Conservation (phyloP, 2,113 vertebrate genomes). For the Takifugu bimaculatus region DNA sequence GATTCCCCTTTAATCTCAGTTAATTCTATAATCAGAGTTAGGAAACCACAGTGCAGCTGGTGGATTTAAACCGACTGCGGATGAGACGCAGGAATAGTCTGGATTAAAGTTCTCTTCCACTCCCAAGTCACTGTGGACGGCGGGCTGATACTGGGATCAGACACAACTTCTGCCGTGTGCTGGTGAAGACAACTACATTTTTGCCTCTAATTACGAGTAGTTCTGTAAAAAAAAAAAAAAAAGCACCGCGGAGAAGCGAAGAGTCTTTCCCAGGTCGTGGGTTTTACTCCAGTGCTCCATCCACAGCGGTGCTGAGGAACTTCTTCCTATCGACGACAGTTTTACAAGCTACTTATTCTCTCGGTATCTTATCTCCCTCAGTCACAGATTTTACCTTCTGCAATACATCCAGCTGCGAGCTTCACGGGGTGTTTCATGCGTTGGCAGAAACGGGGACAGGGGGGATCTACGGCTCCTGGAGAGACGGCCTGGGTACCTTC, state of each 20-base stretch:
- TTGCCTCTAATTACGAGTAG: too few species aligned
- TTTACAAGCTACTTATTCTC: background rate
- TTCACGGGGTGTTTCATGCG: conserved; percentile 14
- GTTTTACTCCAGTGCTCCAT: too few species aligned
- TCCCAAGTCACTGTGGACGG: too few species aligned
- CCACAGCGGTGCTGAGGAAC: conserved; percentile 2
- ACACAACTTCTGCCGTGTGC: too few species aligned
- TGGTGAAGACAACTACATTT: too few species aligned
- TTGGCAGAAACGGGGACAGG: conserved; percentile 8
- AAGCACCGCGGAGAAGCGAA: too few species aligned
- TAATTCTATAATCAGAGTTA: conserved; percentile 64
- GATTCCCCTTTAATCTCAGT: conserved; percentile 68
- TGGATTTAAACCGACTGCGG: conserved; percentile 37
- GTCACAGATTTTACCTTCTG: conserved; percentile 22
- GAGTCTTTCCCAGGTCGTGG: too few species aligned
- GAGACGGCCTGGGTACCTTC: conserved; percentile 48
- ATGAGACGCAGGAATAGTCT: too few species aligned
- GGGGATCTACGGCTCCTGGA: conserved; percentile 30
- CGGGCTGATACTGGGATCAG: too few species aligned
- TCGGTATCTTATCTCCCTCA: background rate
- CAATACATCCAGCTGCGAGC: conserved; percentile 1
- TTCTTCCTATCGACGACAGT: conserved; percentile 2
- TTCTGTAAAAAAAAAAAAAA: too few species aligned
- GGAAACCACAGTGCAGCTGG: conserved; percentile 30
- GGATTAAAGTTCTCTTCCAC: too few species aligned